Base-by-base conservation (phyloP, 2,113 vertebrate species). In the Eurypyga helias region DNA sequence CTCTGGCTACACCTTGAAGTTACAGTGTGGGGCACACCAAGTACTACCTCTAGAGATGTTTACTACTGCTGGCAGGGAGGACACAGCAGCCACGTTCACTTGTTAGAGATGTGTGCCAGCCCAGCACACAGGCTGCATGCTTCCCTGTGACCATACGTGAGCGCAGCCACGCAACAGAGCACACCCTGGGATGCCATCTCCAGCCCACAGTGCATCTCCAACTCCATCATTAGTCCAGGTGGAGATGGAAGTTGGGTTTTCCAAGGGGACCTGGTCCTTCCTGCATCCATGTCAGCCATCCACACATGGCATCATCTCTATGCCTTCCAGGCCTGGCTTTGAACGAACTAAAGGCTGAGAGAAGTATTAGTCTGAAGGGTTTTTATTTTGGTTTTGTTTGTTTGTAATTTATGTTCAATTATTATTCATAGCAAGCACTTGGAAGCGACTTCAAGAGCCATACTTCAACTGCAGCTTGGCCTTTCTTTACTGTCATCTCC, bases 251-350 rank as follows among this genome's bases (percentile, higher is more conserved):
- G 51, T 13, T 65, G 58, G 19, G 24, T 70, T 77, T 81, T 91
- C 36, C 51, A 31, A 46, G 43, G 6, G 17, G 4, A 21, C 21
- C 2, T 24, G 14, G 62, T 70, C 36, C 19, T 75, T 81, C 62
- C 21, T 20, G 17, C 0, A 1, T 41, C 41, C 41, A 41, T 41
- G 41, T 41, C 43, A 41, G 54, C 13, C n/a, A 65, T 54, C 48
- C 19, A 28, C 12, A 8, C 0, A 3, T 29, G 15, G 26, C 17
- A 26, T 48, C 0, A 0, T 25, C 55, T 93, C 31, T 18, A 6
- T 16, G 23, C 3, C 24, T 61, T 69, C 80, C 78, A 77, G n/a
- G 10, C 21, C 49, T n/a, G 51, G 46, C 36, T 84, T 93, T 58
- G 38, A 41, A 72, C 2, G 41, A 61, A 28, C 38, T 11, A 51